phyloP scores from a whole-genome alignment of 2,797 vertebrate genomes.

The Melopsittacus undulatus region DNA sequence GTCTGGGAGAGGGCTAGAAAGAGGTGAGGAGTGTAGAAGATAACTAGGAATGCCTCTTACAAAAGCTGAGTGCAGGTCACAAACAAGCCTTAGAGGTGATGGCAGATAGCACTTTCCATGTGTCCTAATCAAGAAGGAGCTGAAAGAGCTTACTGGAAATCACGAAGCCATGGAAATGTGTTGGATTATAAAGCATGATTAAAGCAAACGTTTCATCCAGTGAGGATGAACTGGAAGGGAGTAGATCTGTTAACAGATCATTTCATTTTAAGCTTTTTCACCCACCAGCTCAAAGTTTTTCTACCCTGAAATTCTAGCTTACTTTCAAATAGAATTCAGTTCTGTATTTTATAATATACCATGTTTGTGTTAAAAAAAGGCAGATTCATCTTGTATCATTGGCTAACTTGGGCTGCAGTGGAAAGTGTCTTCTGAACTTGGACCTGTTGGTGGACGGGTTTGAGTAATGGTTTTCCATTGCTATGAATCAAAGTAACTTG shows the following conservation, averaged over 20 bases:
- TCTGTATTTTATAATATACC: background rate
- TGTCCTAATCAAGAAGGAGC: background rate
- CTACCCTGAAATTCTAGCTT: background rate
- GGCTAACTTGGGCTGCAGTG: background rate
- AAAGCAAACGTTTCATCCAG: background rate
- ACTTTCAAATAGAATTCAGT: background rate
- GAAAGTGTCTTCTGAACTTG: background rate
- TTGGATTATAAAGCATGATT: background rate
- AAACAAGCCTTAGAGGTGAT: background rate
- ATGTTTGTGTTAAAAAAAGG: background rate
- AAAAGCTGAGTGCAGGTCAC: background rate
- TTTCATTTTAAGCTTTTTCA: background rate
- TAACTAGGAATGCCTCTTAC: background rate
- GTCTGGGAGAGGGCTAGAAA: background rate
- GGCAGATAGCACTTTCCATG: background rate
- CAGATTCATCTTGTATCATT: background rate
- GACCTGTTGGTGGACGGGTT: background rate
- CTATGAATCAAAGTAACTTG: background rate
- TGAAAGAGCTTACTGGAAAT: background rate
- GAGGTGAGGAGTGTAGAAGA: background rate
- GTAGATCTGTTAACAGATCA: background rate
- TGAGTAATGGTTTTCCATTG: background rate
- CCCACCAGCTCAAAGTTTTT: background rate
- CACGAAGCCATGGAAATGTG: background rate
- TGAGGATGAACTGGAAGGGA: background rate